Base-by-base conservation (phyloP, 2,888 invertebrate genomes). In the Leucophenga montana region DNA sequence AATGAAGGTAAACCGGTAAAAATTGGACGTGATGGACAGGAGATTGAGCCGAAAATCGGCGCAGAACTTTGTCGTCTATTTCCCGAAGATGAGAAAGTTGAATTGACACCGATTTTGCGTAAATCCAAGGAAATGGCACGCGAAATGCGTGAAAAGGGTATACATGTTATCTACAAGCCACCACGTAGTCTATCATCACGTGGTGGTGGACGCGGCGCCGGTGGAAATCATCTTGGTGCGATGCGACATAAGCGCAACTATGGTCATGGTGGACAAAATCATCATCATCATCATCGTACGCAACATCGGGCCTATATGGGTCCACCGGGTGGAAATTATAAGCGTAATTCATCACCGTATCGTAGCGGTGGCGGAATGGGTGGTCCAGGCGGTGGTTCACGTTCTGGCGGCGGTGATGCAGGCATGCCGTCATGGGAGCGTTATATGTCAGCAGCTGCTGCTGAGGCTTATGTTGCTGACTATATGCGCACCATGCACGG, bases 1-100 rank as follows among this genome's bases (percentile, higher is more conserved):
- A 99, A 99, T 90, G 98, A 98, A 87, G 96, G 97, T 59, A 98
- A 98, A 89, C 97, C 98, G 70, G 98, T 99, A 0, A 99, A 99
- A 91, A 98, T 99, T 84, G 99, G 98, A n/a, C 92, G 99, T 74
- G 99, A 99, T 90, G 99, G 99, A 0, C 95, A 98, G 91, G 98
- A 98, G 91, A 97, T 99, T 78, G 98, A 98, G 88, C 97, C 98
- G 2, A 93, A 95, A 88, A 96, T 97, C 68, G 99, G 97, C 18
- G 96, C 97, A 88, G 97, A 97, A 87, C 90, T 99, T 71, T 99
- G 89, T 72, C 92, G 97, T 72, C 90, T 98, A 61, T 99, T 99
- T 89, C 95, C 97, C 2, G 94, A 96, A 89, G 99, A 99, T 89
- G 95, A 96, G 77, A 93, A 94, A 76, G 94, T 97, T 81, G 97